Base-by-base conservation (phyloP, 2,797 vertebrate genomes). In the Avahi laniger region DNA sequence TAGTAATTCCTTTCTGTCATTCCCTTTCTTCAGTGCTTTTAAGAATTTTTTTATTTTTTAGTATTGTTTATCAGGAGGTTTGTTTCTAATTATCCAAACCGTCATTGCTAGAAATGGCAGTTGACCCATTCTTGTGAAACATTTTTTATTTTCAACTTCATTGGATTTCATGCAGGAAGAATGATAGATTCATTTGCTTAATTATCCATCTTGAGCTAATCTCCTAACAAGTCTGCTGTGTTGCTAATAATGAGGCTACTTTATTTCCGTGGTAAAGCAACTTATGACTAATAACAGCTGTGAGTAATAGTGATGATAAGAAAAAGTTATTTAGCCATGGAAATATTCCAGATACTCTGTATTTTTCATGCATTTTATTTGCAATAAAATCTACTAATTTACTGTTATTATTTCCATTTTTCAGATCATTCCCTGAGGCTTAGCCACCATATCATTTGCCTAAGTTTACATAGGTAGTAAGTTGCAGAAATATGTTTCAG, bases 11-110 rank as follows among this genome's bases (percentile, higher is more conserved):
- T 52, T 22, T 54, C 33, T 41, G 4, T 54, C 43, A 7, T 83
- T 38, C 80, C 69, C 75, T 5, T 95, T 83, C 30, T 76, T 94
- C 3, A 30, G 1, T 85, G 20, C 52, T 75, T 84, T 88, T 85
- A 94, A 72, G 48, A 63, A 35, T 80, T 52, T 90, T 65, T 91
- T 4, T 72, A 13, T 10, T 75, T 82, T 76, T 93, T 89, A 70
- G 33, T 48, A 70, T 38, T 14, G 57, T 65, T 35, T 63, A 59
- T 92, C 26, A 35, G 54, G 35, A 72, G 28, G 0, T 86, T 94
- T 96, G 24, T 9, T 78, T 93, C 81, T 94, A 90, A 92, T 83
- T 46, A 83, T 76, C 11, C 15, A 88, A 9, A 43, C 28, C 33
- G 61, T 48, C 20, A 80, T 88, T 52, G 83, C 17, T 89, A 46